Evolutionary conservation across 2,113 vertebrate species (phyloP).

Genomic region (Hemiprocne comata): DNA sequence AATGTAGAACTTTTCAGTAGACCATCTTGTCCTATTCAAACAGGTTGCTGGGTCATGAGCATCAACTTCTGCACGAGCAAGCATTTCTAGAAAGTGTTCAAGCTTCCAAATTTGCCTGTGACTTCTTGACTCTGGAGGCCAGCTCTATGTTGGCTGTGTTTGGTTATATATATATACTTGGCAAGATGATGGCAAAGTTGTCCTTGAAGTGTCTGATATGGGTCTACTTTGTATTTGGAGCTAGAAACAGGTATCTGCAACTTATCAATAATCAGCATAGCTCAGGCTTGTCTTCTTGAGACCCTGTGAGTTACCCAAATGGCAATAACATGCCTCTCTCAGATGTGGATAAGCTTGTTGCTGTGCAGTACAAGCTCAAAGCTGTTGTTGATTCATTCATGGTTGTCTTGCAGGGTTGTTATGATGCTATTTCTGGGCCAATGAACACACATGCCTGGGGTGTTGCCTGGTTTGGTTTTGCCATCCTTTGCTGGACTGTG

Average conservation of each 20-base stretch:
- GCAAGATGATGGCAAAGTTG: background rate
- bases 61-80: background rate
- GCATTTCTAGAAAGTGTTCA: background rate
- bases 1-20: background rate
- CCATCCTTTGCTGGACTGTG: conserved; percentile 85
- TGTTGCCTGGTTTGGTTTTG: conserved; percentile 86
- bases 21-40: background rate
- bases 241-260: background rate
- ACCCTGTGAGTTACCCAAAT: background rate
- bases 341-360: background rate
- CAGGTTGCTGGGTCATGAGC: background rate
- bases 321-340: background rate
- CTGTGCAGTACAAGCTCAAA: background rate
- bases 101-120: background rate
- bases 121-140: background rate
- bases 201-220: background rate
- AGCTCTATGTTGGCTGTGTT: background rate
- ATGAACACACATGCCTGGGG: conserved; percentile 79
- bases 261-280: background rate
- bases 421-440: conserved; percentile 74
- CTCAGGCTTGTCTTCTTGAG: background rate
- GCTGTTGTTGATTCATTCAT: background rate
- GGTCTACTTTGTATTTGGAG: background rate
- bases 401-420: conserved; percentile 77
- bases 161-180: background rate